These are phyloP conservation scores for Eulemur macaco DNA, from an alignment of 2,113 vertebrate genomes.

Conservation along the genomic window DNA sequence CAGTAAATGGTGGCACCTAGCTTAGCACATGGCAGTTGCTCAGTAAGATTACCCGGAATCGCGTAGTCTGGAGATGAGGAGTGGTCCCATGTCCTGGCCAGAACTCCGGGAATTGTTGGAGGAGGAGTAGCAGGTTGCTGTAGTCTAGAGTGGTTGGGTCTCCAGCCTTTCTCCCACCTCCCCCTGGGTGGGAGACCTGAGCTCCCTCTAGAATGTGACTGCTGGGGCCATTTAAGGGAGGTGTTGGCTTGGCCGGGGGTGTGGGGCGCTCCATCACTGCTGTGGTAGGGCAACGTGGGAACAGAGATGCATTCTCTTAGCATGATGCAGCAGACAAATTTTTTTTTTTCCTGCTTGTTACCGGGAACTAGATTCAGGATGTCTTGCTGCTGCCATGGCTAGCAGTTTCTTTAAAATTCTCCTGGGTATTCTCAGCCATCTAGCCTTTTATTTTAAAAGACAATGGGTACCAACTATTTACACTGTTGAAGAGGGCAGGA, in stretches of 20 bases:
- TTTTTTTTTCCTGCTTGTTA: neutral
- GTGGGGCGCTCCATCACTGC: rapidly evolving
- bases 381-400: neutral
- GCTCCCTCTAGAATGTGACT: no score
- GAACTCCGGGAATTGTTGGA: neutral
- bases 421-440: rapidly evolving
- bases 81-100: rapidly evolving
- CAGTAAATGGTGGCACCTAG: rapidly evolving
- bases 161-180: neutral
- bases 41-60: rapidly evolving
- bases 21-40: neutral
- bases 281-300: neutral
- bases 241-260: neutral
- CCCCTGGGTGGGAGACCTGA: neutral
- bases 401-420: neutral
- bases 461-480: rapidly evolving
- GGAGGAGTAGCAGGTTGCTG: neutral
- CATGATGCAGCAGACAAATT: neutral
- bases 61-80: neutral
- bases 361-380: neutral
- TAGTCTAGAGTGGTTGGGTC: neutral
- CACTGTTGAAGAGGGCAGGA: neutral
- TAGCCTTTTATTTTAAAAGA: neutral
- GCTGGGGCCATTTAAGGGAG: no score
- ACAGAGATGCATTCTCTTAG: neutral